Base-by-base conservation (phyloP, 2,888 invertebrate species). In the Cryptus viduatorius region DNA sequence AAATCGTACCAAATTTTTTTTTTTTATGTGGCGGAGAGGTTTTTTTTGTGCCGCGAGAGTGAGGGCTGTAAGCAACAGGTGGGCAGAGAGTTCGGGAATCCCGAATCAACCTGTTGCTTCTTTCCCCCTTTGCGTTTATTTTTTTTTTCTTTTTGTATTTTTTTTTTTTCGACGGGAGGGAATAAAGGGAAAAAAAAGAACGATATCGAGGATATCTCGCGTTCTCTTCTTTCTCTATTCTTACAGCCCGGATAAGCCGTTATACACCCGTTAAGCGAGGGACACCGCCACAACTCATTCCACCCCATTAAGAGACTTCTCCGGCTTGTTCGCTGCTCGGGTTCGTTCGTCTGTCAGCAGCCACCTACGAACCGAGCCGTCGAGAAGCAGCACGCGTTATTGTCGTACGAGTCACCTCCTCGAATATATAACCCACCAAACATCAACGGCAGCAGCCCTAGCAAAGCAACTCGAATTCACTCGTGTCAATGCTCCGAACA, bases 91-190 rank as follows among this genome's bases (percentile, higher is more conserved):
- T 82, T 69, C 44, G 67, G 76, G 64, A 79, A 87, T 87, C 68
- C 72, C 86, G 61, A 68, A 80, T 77, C 59, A 89, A 90, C 90
- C 90, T 91, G 90, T 91, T 91, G 90, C 89, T 89, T 86, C 87
- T 44, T 16, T 65, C n/a, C 53, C 46, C n/a, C 48, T 48, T 24
- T 42, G 4, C 19, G 16, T 5, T 29, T 29, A n/a, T 56, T 67
- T 61, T 19, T 3, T 24, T 19, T 46, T 24, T n/a, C 56, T 67
- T 61, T 37, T 8, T 42, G 4, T n/a, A 2, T 53, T 7, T 8
- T 42, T 10, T n/a, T 4, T 53, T 7, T 4, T 42, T n/a, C 8
- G 16, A 37, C 16, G 14, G 37, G 19, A 24, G 4, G 37, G 12
- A 53, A 31, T n/a, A 50, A 50, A 16, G 3, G n/a, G 3, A 16